Evolutionary conservation across 2,113 vertebrate species (phyloP), one percentile per base, ranked within the genome.

Genomic region (Poicephalus gulielmi): DNA sequence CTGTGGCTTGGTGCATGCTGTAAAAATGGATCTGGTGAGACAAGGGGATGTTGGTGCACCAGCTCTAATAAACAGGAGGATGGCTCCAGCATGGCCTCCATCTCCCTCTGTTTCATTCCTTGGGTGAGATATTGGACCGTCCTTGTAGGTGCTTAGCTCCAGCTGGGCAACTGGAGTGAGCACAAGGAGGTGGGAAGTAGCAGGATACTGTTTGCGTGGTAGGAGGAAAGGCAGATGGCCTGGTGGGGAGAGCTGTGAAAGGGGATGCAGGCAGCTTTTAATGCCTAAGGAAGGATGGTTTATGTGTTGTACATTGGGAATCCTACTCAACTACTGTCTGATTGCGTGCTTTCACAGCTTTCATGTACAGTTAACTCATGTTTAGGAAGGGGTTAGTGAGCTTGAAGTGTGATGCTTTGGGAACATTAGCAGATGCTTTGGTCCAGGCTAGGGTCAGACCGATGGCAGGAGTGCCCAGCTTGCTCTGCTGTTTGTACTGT

Each of bases 191-290:
- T 64, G 95, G 81, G 82, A 87, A n/a, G 66, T 2, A 41, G 86
- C 64, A 37, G 94, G 92, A 18, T 63, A 3, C 53, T 70, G 92
- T 53, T 83, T 9, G 92, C 20, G 0, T 39, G 88, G 94, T 88
- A 79, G 95, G 80, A 92, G 79, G 74, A 68, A 43, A 89, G 86
- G 92, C 94, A 96, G 96, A 71, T 63, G 86, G 68, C n/a, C 83
- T 46, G 6, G 78, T 41, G 52, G 43, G 47, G 41, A 31, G 80
- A 84, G 94, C 80, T 78, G 83, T 64, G 88, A 35, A 70, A 37
- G 81, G 83, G 57, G 52, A 17, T 82, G 80, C 68, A 70, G 86
- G 77, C 93, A 95, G 67, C 88, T 64, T 28, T 79, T 55, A 53
- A 5, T 49, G 88, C 88, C 63, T 53, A 5, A 71, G 60, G 7